Conservation (phyloP, 2,797 vertebrate species). For the Labroides dimidiatus region DNA sequence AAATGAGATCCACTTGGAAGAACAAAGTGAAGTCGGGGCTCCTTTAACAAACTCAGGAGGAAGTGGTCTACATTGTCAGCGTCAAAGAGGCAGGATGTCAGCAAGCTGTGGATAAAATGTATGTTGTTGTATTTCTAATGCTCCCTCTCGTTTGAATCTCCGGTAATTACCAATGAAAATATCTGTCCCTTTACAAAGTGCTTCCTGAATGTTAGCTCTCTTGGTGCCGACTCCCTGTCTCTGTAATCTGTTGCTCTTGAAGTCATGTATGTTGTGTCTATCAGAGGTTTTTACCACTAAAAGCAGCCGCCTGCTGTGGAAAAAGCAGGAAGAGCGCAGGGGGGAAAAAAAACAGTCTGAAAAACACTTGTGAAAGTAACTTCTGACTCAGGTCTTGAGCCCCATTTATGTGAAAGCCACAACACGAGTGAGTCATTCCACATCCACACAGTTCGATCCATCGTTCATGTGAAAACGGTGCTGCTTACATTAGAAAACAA, state of each 20-base stretch:
- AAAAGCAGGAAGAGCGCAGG: too few species aligned
- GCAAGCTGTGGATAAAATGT: too few species aligned
- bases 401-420: not conserved
- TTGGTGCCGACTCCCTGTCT: not conserved
- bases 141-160: not conserved
- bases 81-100: too few species aligned
- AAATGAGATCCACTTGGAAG: too few species aligned
- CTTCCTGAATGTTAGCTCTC: not conserved
- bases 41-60: too few species aligned
- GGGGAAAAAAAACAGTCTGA: too few species aligned
- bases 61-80: too few species aligned
- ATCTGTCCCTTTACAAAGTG: not conserved
- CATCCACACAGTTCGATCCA: not conserved
- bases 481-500: not conserved
- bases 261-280: not conserved
- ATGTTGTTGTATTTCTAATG: too few species aligned
- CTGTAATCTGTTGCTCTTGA: not conserved
- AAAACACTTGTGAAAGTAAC: too few species aligned
- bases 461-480: not conserved
- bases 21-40: too few species aligned
- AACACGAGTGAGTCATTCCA: not conserved
- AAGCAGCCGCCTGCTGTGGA: too few species aligned
- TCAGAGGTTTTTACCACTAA: not conserved
- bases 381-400: not conserved
- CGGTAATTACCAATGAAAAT: not conserved